Evolutionary conservation across 1,140 invertebrate species (phyloP), one percentile per base, ranked within the genome.

Genomic region (Diorhabda elongata): DNA sequence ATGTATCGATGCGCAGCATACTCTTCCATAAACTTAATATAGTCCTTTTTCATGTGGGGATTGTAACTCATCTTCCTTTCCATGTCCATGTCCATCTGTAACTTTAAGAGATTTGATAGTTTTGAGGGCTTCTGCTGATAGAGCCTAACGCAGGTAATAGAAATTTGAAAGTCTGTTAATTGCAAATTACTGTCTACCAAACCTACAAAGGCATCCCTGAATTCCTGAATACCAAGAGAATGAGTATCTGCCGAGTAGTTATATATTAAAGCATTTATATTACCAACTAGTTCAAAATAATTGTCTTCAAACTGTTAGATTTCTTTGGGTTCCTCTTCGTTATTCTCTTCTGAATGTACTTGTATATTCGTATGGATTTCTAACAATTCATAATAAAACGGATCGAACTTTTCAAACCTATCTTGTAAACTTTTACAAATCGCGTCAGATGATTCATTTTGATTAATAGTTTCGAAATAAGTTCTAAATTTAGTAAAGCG

Each of bases 1-100:
- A 71, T 73, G 71, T 75, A 66, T 80, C 80, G 76, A 82, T 83
- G 7, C 79, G 78, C 11, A 57, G 41, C 11, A 63, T 74, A 72
- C 61, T 74, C 68, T 3, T 43, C 6, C 44, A 74, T 72, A 58
- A 72, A 70, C 3, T 62, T 6, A 6, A 8, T 11, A 57, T 74
- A 73, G 44, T 58, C 2, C 44, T 59, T 42, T 57, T 66, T 66
- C 5, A 73, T 7, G 3, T 8, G 4, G 5, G 3, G 3, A 66
- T 74, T 67, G 63, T 65, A 68, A 7, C 8, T 11, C 42, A 74
- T 71, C 45, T 67, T 68, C 8, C 58, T 11, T 58, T 74, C 71
- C 0, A 71, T n/a, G n/a, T n/a, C 70, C 5, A 8, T 9, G 3
- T 56, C 3, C 44, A 4, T 7, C 11, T 26, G 3, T 41, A 3